Conservation (phyloP, 1,140 invertebrate genomes). For the Oryzaephilus surinamensis region DNA sequence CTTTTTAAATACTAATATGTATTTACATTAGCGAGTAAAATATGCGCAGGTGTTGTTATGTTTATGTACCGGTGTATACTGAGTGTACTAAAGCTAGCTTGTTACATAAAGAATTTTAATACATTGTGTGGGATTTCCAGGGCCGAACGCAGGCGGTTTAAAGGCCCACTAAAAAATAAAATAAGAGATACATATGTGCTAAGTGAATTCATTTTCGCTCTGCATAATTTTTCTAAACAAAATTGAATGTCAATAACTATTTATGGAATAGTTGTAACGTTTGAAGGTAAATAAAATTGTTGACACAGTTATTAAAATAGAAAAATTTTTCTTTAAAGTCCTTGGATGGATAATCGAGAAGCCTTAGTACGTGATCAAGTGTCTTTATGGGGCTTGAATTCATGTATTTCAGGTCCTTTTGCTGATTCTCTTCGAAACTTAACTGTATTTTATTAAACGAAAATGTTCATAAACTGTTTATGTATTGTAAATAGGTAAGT, state of each 20-base stretch:
- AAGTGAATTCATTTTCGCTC: too few relatives aligned
- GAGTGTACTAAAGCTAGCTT: conserved; percentile 9
- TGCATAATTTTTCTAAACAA: not conserved
- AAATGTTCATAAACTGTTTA: conserved; percentile 8
- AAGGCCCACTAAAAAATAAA: too few relatives aligned
- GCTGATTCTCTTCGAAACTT: not conserved
- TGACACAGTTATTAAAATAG: too few relatives aligned
- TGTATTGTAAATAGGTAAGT: conserved; percentile 7
- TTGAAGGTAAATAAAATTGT: not conserved
- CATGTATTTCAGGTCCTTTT: not conserved
- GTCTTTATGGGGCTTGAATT: not conserved
- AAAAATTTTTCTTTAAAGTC: too few relatives aligned
- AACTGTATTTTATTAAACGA: not conserved
- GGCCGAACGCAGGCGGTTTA: conserved; percentile 29
- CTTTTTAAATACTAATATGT: not conserved
- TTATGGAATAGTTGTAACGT: not conserved
- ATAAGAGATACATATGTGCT: too few relatives aligned
- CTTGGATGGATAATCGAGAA: too few relatives aligned
- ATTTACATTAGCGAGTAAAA: conserved; percentile 7
- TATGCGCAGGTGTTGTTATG: conserved; percentile 8
- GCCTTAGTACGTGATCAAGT: too few relatives aligned
- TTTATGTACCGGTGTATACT: conserved; percentile 22
- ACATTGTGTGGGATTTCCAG: conserved; percentile 20
- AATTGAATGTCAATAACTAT: not conserved
- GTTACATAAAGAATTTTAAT: conserved; percentile 4